Base-by-base conservation (phyloP, 2,113 vertebrate species). In the Lethenteron reissneri region DNA sequence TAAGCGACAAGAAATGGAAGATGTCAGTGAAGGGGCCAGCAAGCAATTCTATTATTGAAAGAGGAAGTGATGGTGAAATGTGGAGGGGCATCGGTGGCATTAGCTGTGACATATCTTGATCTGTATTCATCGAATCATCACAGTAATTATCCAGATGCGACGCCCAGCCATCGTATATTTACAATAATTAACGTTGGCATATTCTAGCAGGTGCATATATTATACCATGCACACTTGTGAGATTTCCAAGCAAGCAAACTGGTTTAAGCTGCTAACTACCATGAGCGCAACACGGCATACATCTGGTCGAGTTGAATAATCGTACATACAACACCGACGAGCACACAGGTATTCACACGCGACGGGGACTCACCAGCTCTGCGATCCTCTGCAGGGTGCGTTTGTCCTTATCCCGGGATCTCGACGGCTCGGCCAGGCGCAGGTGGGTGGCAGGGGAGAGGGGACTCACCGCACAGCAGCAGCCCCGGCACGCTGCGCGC, bases 361-460 rank as follows among this genome's bases (percentile, higher is more conserved):
- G n/a, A 15, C 3, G 11, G 11, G 69, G 2, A 80, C 91, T 85
- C 79, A 97, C 91, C 17, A 88, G 82, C 72, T 87, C 82, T 9
- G 92, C 81, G 14, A 96, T 81, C 72, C 77, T 77, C 74, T 86
- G 85, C 8, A 99, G 84, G 2, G 84, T 78, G 72, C 80, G 84
- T 71, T 83, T 76, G 74, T 97, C 91, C n/a, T 78, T 70, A 62
- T 88, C 86, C 78, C 88, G 84, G 76, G 83, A 88, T 56, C 87
- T 87, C 1, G 75, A 81, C 79, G 83, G 87, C 41, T 80, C 84
- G 76, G 87, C 81, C 75, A 99, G 80, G 59, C 88, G 87, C 1
- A 97, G 79, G 76, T 97, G 94, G 73, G 94, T 81, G 1, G 90
- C 88, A 5, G 92, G 92, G 56, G 86, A 85, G 70, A 86, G n/a